phyloP scores from a whole-genome alignment of 1,140 invertebrate genomes.

The Cyclina sinensis region DNA sequence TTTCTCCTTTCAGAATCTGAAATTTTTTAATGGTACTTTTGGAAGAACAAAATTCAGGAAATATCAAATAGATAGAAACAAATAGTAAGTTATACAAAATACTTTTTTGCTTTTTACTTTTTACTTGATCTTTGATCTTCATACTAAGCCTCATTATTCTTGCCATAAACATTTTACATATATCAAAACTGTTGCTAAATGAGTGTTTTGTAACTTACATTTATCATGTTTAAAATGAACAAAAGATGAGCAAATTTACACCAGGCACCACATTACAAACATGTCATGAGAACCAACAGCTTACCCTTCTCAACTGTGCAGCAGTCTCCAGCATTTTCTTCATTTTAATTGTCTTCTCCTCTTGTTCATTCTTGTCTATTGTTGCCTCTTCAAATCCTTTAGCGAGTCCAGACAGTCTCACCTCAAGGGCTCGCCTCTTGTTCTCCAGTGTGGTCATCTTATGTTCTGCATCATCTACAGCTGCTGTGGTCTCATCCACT shows the following conservation, averaged over 20 bases:
- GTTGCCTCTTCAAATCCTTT: constrained; percentile 86
- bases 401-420: constrained; percentile 84
- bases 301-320: constrained; percentile 84
- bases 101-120: too few relatives aligned
- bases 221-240: too few relatives aligned
- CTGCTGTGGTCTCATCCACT: constrained; percentile 84
- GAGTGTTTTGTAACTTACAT: too few relatives aligned
- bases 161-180: too few relatives aligned
- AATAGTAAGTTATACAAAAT: too few relatives aligned
- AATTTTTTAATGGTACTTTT: neutral
- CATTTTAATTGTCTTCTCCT: constrained; percentile 85
- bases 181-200: too few relatives aligned
- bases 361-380: constrained; percentile 86
- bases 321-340: constrained; percentile 85
- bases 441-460: constrained; percentile 84
- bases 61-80: too few relatives aligned
- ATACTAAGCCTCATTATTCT: too few relatives aligned
- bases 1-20: constrained; percentile 85
- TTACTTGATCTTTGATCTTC: too few relatives aligned
- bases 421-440: constrained; percentile 84
- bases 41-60: neutral
- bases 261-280: too few relatives aligned
- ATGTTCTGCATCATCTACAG: constrained; percentile 86
- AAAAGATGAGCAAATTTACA: too few relatives aligned
- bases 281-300: neutral